Base-by-base conservation (phyloP, 1,140 invertebrate genomes). In the Cotesia vestalis region DNA sequence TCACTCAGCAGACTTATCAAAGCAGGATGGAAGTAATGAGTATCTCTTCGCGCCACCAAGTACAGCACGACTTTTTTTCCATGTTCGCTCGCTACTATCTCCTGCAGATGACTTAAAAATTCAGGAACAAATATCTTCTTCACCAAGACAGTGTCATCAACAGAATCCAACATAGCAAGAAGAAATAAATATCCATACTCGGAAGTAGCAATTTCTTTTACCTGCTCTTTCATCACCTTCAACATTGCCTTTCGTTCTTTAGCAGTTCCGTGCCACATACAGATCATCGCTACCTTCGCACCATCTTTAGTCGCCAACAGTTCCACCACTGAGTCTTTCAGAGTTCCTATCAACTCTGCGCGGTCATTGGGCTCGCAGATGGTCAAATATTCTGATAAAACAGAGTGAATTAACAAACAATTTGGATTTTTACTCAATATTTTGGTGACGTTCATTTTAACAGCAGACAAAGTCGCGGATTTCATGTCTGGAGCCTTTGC, bases 131-230 rank as follows among this genome's bases (percentile, higher is more conserved):
- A 90, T 11, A 92, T 90, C 86, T 98, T 98, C 75, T 94, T 93
- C 20, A 98, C 88, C 0, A 98, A 85, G 61, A 95, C 92, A 2
- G 96, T 98, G 78, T 99, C 96, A 85, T 99, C 97, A 1, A 97
- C 91, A n/a, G 90, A 89, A 82, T 98, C 96, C 75, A 98, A 92
- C 60, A 98, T 88, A 0, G 94, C 91, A 68, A 98, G 86, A 38
- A 98, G 83, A 6, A 95, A 90, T 17, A 94, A 84, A 81, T 96
- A 93, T 0, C 95, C 96, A 79, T 95, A 91, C 83, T 98, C 95
- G 75, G 97, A 96, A 46, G 89, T 91, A 20, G 92, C 91, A 8
- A 97, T 90, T 73, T 94, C 92, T 9, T 91, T 86, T 3, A 96
- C 88, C 84, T 96, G 92, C 60, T 93, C 93, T 84, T 98, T 97